Conservation (phyloP, 2,888 invertebrate species). For the Conomelus anceps region DNA sequence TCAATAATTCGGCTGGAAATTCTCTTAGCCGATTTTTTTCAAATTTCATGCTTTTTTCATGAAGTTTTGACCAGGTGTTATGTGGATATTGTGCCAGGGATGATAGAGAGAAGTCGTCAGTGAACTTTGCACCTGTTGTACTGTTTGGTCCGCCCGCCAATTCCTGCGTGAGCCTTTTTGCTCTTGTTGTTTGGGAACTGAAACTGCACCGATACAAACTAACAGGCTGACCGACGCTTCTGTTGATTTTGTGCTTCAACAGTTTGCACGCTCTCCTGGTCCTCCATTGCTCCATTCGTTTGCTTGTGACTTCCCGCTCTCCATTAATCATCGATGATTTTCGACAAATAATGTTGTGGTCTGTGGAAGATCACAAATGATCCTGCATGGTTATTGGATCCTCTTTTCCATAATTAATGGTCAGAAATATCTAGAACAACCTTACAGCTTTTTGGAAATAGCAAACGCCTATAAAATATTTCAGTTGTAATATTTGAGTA, state of each 20-base stretch:
- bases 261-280: neutral
- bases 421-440: neutral
- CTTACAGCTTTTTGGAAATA: neutral
- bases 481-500: too few species aligned
- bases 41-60: too few species aligned
- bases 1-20: too few species aligned
- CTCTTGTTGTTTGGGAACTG: neutral
- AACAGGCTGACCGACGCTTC: neutral
- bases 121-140: neutral
- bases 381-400: neutral
- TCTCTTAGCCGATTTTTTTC: too few species aligned
- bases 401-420: neutral
- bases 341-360: neutral
- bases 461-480: too few species aligned
- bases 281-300: neutral
- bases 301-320: neutral
- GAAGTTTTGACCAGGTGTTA: neutral
- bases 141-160: neutral
- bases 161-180: neutral
- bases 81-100: neutral
- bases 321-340: neutral
- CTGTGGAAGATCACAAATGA: neutral
- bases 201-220: neutral
- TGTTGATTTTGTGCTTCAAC: neutral
- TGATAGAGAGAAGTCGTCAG: neutral